Base-by-base conservation (phyloP, 2,888 invertebrate species). In the Galerucella pusilla region DNA sequence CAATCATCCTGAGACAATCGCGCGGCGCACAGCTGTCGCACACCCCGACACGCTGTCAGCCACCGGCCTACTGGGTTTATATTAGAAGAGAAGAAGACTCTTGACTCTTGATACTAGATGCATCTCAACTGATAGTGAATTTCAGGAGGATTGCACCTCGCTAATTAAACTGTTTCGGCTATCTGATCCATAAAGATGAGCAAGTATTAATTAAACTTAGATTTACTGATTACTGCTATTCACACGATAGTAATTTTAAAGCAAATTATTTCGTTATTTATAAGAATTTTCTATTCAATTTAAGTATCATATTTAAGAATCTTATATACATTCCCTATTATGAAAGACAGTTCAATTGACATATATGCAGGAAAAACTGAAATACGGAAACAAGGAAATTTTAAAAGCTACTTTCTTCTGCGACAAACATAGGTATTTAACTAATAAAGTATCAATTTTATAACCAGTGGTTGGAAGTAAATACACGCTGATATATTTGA, bases 1-100 rank as follows among this genome's bases (percentile, higher is more conserved):
- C 90, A 90, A 90, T 90, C 90, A 90, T 90, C 84, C 87, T 84
- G 87, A 88, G 88, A 88, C 90, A 90, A 90, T 90, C 90, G 90
- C 89, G 88, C 88, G 86, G 88, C 87, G 88, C 89, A 89, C 90
- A 90, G 90, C 90, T 90, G 90, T 90, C 89, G 89, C 89, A 88
- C 88, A 85, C 85, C 84, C 85, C 85, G 78, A 78, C 80, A 77
- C 78, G 77, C 78, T 82, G 82, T 84, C 84, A 85, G 85, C 85
- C 85, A 85, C 85, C 85, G 85, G 85, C 84, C 85, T 84, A 84
- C 85, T 80, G 84, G 85, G 85, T 85, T 84, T 85, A 85, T 85
- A 85, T 84, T 83, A 84, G 84, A 84, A 85, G 84, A 83, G 83
- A 80, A 57, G 45, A 20, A 46, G 46, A 65, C 64, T 83, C 67